A percentile compares a stretch with the other conserved stretches of the same genome.
These are phyloP conservation scores for Saguinus imperator DNA, from an alignment of 2,113 vertebrate species.

Conservation along the genomic window DNA sequence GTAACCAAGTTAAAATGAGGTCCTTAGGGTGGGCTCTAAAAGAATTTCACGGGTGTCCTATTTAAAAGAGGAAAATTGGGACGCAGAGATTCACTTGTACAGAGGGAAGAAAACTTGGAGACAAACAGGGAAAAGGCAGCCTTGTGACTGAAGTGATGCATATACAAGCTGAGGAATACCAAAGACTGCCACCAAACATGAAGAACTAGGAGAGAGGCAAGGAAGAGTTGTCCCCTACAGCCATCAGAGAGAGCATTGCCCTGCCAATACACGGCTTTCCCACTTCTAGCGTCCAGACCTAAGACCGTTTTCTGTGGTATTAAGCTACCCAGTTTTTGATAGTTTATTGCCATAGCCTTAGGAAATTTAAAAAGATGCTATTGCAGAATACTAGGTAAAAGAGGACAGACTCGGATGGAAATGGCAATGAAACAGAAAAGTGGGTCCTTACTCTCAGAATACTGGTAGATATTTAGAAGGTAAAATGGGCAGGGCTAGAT, in stretches of 20 bases:
- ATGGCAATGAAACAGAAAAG: neutral
- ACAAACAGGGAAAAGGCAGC: neutral
- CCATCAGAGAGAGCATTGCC: neutral
- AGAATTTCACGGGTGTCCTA: neutral
- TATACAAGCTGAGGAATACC: neutral
- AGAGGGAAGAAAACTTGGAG: too few species aligned
- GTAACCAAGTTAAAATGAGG: neutral
- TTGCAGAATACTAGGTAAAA: neutral
- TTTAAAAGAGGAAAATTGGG: neutral
- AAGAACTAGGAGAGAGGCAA: neutral
- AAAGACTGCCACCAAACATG: neutral
- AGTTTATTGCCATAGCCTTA: neutral
- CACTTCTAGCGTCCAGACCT: neutral
- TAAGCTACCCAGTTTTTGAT: neutral
- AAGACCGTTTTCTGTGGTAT: neutral
- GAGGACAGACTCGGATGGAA: neutral
- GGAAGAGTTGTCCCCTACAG: neutral
- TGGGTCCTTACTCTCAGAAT: neutral
- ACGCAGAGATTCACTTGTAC: neutral
- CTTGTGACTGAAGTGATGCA: neutral
- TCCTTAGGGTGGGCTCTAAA: neutral
- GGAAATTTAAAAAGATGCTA: neutral
- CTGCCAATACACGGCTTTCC: neutral
- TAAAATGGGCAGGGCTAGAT: neutral
- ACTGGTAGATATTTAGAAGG: neutral